Base-by-base conservation (phyloP, 2,888 invertebrate genomes). In the Exocentrus adspersus region DNA sequence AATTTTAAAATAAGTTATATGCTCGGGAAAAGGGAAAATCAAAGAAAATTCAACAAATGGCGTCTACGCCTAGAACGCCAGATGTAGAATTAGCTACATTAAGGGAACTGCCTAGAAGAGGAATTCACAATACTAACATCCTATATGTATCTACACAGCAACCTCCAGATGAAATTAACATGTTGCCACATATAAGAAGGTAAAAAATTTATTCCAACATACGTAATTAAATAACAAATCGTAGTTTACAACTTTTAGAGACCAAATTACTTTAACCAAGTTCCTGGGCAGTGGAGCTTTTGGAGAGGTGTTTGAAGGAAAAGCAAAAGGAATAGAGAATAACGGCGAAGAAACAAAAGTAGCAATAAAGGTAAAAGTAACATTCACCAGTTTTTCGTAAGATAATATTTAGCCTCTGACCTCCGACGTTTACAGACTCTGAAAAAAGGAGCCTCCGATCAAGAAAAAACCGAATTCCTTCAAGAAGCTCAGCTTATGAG, bases 401-500 rank as follows among this genome's bases (percentile, higher is more conserved):
- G n/a, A n/a, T n/a, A n/a, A n/a, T n/a, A n/a, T n/a, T n/a, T n/a
- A n/a, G n/a, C n/a, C n/a, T n/a, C n/a, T n/a, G n/a, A n/a, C n/a
- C n/a, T n/a, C n/a, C n/a, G n/a, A 50, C 28, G 7, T 19, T 75
- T 80, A 1, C 79, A 95, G 92, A 97, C 95, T 0, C 85, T 98
- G 54, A 88, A 95, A 45, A 95, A 97, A 83, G 95, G 95, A 14
- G 95, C 97, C 2, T 92, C 92, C 0, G 92, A 93, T 57, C 92
- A 92, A 76, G 95, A 97, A 79, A 95, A 95, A 80, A 89, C 90
- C 0, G 97, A 98, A 81, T 97, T 99, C 78, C 84, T 98, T 9
- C 96, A 98, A 83, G 98, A 99, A 84, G 98, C 98, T 0, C 92
- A 95, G 72, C 83, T 98, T 45, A 98, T 99, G 97, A 94, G 95